Conservation (phyloP, 2,113 vertebrate species). For the Dascyllus trimaculatus region DNA sequence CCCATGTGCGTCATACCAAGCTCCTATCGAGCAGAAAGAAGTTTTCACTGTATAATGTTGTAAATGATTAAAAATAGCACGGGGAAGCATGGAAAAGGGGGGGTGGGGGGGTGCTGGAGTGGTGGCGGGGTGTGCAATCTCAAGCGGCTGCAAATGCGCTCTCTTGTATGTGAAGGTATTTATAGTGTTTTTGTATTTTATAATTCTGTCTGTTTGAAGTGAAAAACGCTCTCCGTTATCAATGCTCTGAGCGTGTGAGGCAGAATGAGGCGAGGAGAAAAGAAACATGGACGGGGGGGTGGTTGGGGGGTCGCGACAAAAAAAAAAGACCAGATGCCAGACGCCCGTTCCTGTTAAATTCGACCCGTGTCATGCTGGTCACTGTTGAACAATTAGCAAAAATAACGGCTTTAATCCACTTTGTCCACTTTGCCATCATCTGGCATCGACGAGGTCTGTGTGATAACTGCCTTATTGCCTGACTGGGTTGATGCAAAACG, state of each 20-base stretch:
- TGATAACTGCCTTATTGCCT: slow-evolving; percentile 46
- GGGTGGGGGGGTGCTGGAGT: slow-evolving; percentile 2
- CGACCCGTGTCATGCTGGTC: slow-evolving; percentile 2
- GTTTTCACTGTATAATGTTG: slow-evolving; percentile 76
- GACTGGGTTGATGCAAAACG: slow-evolving; percentile 59
- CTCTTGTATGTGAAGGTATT: slow-evolving; percentile 34
- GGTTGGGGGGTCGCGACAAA: background rate
- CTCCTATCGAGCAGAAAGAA: slow-evolving; percentile 69
- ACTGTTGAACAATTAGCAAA: slow-evolving; percentile 34
- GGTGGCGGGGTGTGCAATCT: background rate
- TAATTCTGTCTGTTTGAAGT: slow-evolving; percentile 25
- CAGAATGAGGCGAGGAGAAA: slow-evolving; percentile 17
- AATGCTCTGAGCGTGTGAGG: background rate
- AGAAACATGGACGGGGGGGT: background rate
- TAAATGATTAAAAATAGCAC: slow-evolving; percentile 76
- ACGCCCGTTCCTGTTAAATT: slow-evolving; percentile 40
- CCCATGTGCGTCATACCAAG: slow-evolving; percentile 67
- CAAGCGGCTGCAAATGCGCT: slow-evolving; percentile 44
- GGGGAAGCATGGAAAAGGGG: slow-evolving; percentile 7
- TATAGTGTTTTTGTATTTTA: slow-evolving; percentile 7
- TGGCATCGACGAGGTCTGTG: slow-evolving; percentile 41
- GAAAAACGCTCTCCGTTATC: slow-evolving; percentile 6
- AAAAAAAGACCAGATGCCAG: slow-evolving; percentile 34
- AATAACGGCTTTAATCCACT: slow-evolving; percentile 40
- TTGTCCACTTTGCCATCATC: slow-evolving; percentile 47